phyloP scores from a whole-genome alignment of 2,113 vertebrate genomes.

The Heptranchias perlo region DNA sequence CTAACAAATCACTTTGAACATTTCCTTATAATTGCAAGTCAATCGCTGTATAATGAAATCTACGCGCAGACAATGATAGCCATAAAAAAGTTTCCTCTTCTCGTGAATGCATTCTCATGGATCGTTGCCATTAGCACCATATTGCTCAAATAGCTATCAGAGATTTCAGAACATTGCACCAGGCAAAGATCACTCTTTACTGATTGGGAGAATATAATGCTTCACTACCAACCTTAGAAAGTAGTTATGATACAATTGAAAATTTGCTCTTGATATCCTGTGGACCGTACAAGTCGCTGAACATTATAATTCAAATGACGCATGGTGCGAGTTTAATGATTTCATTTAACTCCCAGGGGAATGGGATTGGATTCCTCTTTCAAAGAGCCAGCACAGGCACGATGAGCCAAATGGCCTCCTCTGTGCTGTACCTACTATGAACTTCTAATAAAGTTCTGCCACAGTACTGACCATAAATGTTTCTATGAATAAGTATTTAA shows the following conservation, averaged over 20 bases:
- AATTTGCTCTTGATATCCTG: background rate
- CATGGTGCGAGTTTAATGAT: background rate
- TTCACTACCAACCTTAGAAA: background rate
- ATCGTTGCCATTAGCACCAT: background rate
- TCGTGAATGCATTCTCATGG: background rate
- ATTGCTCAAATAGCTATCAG: background rate
- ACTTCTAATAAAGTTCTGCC: background rate
- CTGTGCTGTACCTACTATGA: no score
- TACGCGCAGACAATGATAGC: background rate
- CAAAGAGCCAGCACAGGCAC: no score
- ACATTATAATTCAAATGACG: background rate
- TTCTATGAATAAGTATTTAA: background rate
- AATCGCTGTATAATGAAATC: background rate
- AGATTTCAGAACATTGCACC: background rate
- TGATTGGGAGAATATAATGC: background rate
- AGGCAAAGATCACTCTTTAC: background rate
- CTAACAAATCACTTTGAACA: background rate
- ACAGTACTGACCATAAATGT: background rate
- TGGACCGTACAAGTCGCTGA: background rate
- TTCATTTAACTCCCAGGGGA: no score
- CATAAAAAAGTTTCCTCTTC: background rate
- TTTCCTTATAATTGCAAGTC: background rate
- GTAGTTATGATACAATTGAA: background rate
- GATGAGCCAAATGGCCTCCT: no score
- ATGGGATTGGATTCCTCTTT: no score